These are phyloP conservation scores for Labrus mixtus DNA, from an alignment of 2,113 vertebrate genomes.

Conservation along the genomic window DNA sequence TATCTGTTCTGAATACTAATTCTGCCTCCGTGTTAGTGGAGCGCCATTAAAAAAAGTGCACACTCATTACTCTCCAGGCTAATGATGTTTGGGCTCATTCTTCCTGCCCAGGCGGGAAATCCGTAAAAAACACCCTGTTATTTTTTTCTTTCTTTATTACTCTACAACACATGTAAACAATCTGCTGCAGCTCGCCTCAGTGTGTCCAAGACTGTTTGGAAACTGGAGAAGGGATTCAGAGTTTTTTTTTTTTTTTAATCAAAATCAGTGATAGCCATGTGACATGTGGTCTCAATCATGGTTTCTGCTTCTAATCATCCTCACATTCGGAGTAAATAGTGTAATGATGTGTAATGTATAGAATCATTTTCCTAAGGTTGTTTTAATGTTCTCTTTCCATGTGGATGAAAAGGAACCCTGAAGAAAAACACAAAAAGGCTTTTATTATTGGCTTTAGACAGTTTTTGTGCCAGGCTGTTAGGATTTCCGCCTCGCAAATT, in stretches of 20 bases:
- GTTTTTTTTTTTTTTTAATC: neutral
- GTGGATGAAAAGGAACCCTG: neutral
- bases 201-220: conserved; percentile 23
- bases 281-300: conserved; percentile 49
- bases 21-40: neutral
- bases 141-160: conserved; percentile 43
- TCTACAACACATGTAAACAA: conserved; percentile 50
- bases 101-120: conserved; percentile 49
- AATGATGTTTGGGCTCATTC: conserved; percentile 40
- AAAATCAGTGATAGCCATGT: conserved; percentile 23
- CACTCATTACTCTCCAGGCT: conserved; percentile 46
- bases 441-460: conserved; percentile 19
- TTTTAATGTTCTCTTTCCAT: conserved; percentile 6
- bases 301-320: conserved; percentile 29
- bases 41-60: conserved; percentile 24
- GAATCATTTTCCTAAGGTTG: neutral
- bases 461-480: conserved; percentile 19
- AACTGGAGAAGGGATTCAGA: conserved; percentile 15
- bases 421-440: conserved; percentile 7
- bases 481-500: neutral
- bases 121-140: conserved; percentile 20
- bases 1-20: conserved; percentile 8
- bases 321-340: too few relatives aligned
- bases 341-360: neutral
- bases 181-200: conserved; percentile 2